Percentiles rank a stretch among this genome's conserved stretches.
Evolutionary conservation across 2,888 invertebrate species (phyloP).

Genomic region (Atherix ibis): DNA sequence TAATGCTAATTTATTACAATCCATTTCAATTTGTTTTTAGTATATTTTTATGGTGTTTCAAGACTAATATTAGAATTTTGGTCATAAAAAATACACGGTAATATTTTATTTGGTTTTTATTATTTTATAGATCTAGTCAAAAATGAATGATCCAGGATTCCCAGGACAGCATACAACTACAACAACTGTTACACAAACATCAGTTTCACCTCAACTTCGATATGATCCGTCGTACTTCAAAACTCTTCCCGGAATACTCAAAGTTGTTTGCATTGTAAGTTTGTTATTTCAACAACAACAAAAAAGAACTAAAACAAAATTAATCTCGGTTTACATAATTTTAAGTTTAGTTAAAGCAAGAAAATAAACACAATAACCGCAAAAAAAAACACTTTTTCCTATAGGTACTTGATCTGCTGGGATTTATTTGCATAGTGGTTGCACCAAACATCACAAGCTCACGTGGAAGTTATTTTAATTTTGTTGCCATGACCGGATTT

Average conservation of each 20-base stretch:
- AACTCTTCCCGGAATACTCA: constrained; percentile 60
- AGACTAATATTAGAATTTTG: too few species aligned
- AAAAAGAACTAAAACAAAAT: background rate
- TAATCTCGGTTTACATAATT: background rate
- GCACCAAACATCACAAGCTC: constrained; percentile 37
- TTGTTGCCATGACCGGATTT: constrained; percentile 68
- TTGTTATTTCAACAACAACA: too few species aligned
- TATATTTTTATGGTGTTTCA: too few species aligned
- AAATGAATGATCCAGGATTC: constrained; percentile 48
- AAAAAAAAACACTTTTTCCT: constrained; percentile 16
- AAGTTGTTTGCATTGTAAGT: constrained; percentile 61
- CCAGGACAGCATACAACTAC: constrained; percentile 63
- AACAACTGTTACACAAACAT: constrained; percentile 47
- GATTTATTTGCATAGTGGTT: constrained; percentile 65
- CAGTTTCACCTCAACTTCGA: constrained; percentile 55
- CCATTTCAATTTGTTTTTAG: too few species aligned
- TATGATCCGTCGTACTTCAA: constrained; percentile 56
- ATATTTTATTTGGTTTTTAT: too few species aligned
- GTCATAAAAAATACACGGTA: too few species aligned
- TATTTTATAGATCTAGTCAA: constrained; percentile 9
- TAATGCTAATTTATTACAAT: too few species aligned
- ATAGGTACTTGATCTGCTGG: constrained; percentile 51
- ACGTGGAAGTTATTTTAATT: constrained; percentile 57
- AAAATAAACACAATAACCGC: background rate
- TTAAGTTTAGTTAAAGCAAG: too few species aligned